phyloP scores from a whole-genome alignment of 2,113 vertebrate species.

The Rissa tridactyla region DNA sequence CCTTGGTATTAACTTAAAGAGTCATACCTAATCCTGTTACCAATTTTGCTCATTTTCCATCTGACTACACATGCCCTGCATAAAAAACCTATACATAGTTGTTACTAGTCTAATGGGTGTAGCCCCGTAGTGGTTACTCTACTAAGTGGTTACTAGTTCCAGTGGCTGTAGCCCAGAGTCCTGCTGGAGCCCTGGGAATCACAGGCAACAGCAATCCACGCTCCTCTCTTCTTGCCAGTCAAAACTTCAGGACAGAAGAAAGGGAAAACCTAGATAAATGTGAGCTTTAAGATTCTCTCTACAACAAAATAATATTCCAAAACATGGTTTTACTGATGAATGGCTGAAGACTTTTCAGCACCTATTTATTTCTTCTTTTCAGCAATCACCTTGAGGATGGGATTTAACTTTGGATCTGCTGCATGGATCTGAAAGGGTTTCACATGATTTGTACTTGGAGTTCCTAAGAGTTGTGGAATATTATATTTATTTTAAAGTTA shows the following conservation, averaged over 20 bases:
- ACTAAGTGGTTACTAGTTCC: not conserved
- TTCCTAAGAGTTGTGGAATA: not conserved
- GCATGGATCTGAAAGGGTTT: not conserved
- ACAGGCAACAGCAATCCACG: not conserved
- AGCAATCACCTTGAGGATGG: not conserved
- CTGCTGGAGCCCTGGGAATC: not conserved
- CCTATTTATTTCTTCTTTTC: not conserved
- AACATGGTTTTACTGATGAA: not conserved
- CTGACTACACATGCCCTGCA: not conserved
- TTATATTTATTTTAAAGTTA: not conserved
- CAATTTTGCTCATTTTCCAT: not conserved
- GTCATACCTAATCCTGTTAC: not conserved
- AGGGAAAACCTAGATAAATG: not conserved
- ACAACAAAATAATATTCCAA: not conserved
- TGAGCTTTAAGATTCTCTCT: not conserved
- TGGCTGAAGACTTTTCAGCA: not conserved
- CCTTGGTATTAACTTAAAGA: not conserved
- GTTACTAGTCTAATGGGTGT: not conserved
- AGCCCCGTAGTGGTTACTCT: not conserved
- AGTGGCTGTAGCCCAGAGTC: not conserved
- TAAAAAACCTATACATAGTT: rapidly evolving
- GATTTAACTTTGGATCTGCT: not conserved
- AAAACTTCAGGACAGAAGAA: not conserved
- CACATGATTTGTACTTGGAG: not conserved
- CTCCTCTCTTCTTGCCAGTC: not conserved